phyloP scores from a whole-genome alignment of 2,113 vertebrate genomes.

The Talpa occidentalis region DNA sequence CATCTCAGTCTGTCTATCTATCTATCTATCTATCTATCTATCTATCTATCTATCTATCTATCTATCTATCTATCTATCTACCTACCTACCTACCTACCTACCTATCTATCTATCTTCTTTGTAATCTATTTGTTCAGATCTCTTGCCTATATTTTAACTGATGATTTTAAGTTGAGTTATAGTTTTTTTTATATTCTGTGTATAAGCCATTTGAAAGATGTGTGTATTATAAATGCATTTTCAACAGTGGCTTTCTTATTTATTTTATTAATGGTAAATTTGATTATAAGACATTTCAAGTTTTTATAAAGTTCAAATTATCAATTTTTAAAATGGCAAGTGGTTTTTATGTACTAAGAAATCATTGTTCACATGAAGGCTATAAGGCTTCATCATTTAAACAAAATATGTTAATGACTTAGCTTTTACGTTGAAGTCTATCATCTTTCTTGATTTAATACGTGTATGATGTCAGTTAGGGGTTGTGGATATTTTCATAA shows the following conservation, averaged over 20 bases:
- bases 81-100: not conserved
- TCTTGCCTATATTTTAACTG: not conserved
- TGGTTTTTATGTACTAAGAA: not conserved
- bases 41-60: too few relatives aligned
- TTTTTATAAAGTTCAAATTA: not conserved
- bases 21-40: too few relatives aligned
- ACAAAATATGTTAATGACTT: not conserved
- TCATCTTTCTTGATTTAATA: constrained; percentile 14
- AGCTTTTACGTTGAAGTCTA: not conserved
- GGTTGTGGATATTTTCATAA: not conserved
- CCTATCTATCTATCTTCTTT: not conserved
- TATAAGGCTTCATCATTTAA: not conserved
- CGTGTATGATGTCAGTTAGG: not conserved
- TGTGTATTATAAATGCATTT: not conserved
- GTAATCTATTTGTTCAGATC: not conserved
- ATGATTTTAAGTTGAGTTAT: constrained; percentile 4
- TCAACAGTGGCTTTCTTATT: not conserved
- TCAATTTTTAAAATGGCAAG: not conserved
- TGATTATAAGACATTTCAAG: not conserved
- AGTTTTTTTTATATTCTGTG: not conserved
- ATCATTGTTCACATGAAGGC: not conserved
- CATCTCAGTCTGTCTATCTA: not conserved
- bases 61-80: too few relatives aligned
- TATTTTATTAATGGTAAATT: not conserved
- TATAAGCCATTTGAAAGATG: not conserved